Evolutionary conservation across 1,140 invertebrate genomes (phyloP), one percentile per base, ranked within the genome.

Genomic region (Nebria ingens): DNA sequence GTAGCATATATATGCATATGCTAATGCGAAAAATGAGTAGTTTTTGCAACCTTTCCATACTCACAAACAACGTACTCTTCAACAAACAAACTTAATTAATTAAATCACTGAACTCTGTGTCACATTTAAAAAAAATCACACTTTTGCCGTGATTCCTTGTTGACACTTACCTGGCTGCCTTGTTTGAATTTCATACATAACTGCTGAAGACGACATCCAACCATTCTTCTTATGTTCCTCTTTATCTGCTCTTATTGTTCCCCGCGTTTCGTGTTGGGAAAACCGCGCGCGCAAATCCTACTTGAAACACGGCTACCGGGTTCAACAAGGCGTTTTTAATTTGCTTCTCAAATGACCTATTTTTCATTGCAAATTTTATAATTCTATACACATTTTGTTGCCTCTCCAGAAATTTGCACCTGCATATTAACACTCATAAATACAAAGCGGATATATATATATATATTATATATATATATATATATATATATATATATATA

Each of bases 401-500:
- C n/a, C n/a, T n/a, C n/a, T n/a, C n/a, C n/a, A n/a, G n/a, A n/a
- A n/a, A n/a, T n/a, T n/a, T n/a, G n/a, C n/a, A n/a, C n/a, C n/a
- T n/a, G n/a, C n/a, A n/a, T n/a, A n/a, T n/a, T 9, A 6, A 34
- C 6, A 34, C 25, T 9, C 25, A 34, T 6, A 34, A n/a, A n/a
- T 34, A 34, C 6, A 34, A n/a, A 34, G 25, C 6, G 25, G n/a
- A 34, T 34, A 34, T 34, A 34, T 34, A 34, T n/a, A 34, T 34
- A 34, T 34, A 34, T 34, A 34, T 9, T 34, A 34, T 9, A 9
- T 6, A 9, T 34, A 34, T n/a, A 6, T 34, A n/a, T n/a, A 34
- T 34, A 34, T n/a, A 34, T 34, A 34, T n/a, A 34, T 34, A 34
- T n/a, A 34, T 34, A 34, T 34, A 34, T n/a, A 34, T 34, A 34